Conservation (phyloP, 2,113 vertebrate species). For the Pollimyrus isidori region DNA sequence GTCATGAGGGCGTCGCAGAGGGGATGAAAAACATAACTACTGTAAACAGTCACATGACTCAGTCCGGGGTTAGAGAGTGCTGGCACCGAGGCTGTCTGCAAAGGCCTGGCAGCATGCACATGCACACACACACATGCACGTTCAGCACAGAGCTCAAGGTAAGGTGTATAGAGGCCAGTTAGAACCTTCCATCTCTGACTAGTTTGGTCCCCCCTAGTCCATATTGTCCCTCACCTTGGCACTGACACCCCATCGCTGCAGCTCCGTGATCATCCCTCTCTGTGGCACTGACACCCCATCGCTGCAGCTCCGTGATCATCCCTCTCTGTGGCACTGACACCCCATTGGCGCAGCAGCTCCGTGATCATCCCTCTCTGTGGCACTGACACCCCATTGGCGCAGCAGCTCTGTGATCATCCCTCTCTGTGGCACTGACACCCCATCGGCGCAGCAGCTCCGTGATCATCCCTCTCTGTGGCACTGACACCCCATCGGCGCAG, state of each 20-base stretch:
- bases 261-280: not conserved
- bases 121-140: not conserved
- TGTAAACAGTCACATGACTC: constrained; percentile 13
- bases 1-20: not conserved
- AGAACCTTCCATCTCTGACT: too few relatives aligned
- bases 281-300: not conserved
- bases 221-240: not conserved
- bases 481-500: not conserved
- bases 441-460: not conserved
- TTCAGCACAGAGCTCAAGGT: not conserved
- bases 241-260: not conserved
- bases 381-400: not conserved
- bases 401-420: too few relatives aligned
- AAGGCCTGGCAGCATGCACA: not conserved
- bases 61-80: not conserved
- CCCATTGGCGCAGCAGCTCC: not conserved
- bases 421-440: not conserved
- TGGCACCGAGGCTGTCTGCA: not conserved
- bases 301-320: not conserved
- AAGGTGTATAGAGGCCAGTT: too few relatives aligned
- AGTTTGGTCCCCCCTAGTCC: too few relatives aligned
- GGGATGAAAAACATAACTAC: not conserved
- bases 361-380: not conserved
- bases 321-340: not conserved
- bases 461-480: not conserved